Evolutionary conservation across 2,113 vertebrate genomes (phyloP), one percentile per base, ranked within the genome.

Genomic region (Sakesphorus luctuosus): DNA sequence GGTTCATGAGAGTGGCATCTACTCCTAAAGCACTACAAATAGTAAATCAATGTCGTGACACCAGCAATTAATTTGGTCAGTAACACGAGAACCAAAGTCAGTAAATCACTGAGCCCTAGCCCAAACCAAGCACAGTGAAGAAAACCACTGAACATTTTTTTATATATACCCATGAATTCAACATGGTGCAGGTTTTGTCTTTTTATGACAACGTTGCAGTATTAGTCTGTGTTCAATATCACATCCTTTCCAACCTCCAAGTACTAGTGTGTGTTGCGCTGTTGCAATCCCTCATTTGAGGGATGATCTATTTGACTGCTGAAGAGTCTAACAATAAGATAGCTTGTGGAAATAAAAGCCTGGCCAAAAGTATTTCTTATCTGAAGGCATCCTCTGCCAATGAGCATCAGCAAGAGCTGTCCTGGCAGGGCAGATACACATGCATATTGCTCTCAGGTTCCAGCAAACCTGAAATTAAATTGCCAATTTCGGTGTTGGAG

Each of bases 301-400:
- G 36, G 83, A 89, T 93, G 85, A 89, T 88, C 69, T 87, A 3
- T 88, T 90, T 90, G 92, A 90, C 87, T 92, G 69, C 21, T 93
- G 90, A 89, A 87, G 68, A 87, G 68, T 74, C 52, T 65, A 93
- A 96, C 16, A 17, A 67, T 76, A 83, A 83, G 85, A 66, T 80
- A 80, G 67, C 84, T 95, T 52, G 31, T 89, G 73, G 79, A 92
- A 86, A 84, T 31, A 84, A 38, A 91, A 93, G 21, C 35, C 35
- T 78, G 56, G 83, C 83, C 88, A 96, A 94, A 40, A 93, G 73
- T n/a, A 36, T 38, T 77, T 87, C 40, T 78, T 49, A 89, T 81
- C 68, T 81, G 76, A 92, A 7, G 3, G 29, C 58, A 58, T 82
- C 18, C 25, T 90, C 49, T 96, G 93, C 80, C 93, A 95, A 84